Evolutionary conservation across 2,797 vertebrate genomes (phyloP).

Genomic region (Picus viridis): DNA sequence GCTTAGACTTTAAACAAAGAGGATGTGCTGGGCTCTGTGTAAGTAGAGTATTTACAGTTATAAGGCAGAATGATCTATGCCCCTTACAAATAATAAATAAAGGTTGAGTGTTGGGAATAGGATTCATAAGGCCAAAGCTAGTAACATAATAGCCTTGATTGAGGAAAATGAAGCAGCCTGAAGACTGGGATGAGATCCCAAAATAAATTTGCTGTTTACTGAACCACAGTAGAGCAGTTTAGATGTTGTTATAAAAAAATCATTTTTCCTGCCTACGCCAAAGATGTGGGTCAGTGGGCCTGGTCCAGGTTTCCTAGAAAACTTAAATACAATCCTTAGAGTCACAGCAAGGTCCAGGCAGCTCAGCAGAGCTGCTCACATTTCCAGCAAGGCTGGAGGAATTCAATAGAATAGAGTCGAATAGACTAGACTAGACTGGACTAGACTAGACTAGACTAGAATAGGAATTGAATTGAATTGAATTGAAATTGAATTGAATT

Average conservation of each 20-base stretch:
- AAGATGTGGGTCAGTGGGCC: constrained; percentile 24
- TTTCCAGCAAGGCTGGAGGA: background rate
- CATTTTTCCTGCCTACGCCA: accelerated
- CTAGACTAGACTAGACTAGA: no score
- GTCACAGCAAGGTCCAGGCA: background rate
- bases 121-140: constrained; percentile 48
- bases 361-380: background rate
- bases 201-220: constrained; percentile 47
- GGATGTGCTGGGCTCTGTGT: constrained; percentile 10
- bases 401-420: no score
- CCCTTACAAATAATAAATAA: constrained; percentile 59
- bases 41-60: constrained; percentile 65
- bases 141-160: background rate
- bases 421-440: no score
- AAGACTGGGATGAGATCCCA: background rate
- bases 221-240: background rate
- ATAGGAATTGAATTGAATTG: no score
- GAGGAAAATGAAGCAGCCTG: constrained; percentile 17
- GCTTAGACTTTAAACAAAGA: constrained; percentile 65
- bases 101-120: constrained; percentile 58
- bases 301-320: constrained; percentile 17
- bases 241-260: background rate
- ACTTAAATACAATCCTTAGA: background rate
- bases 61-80: constrained; percentile 63
- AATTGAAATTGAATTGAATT: no score